Evolutionary conservation across 2,888 invertebrate genomes (phyloP).

Genomic region (Xanthorhoe spadicearia): DNA sequence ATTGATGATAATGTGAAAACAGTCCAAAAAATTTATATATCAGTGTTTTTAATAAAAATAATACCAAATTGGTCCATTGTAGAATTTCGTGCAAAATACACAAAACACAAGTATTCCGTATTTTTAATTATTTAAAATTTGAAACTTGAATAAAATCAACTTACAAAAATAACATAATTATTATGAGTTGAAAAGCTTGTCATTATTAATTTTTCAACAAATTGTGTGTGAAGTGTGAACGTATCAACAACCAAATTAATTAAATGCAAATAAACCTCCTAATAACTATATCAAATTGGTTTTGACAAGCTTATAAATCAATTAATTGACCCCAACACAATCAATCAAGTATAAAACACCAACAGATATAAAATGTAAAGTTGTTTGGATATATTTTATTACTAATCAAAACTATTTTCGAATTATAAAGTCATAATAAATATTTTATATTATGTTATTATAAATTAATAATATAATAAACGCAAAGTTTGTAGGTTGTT

Average conservation of each 20-base stretch:
- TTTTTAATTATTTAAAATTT: too few relatives aligned
- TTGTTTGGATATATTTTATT: constrained; percentile 1
- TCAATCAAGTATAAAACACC: constrained; percentile 28
- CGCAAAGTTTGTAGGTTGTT: too few relatives aligned
- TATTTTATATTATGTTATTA: too few relatives aligned
- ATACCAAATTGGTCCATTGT: too few relatives aligned
- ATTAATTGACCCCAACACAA: constrained; percentile 32
- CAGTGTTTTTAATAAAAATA: too few relatives aligned
- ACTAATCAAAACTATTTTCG: background rate
- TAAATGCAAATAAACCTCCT: constrained; percentile 29
- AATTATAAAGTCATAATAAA: too few relatives aligned
- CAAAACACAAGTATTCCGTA: too few relatives aligned
- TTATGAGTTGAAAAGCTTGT: background rate
- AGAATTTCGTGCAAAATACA: too few relatives aligned
- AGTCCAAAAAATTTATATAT: too few relatives aligned
- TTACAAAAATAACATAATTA: background rate
- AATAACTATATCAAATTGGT: constrained; percentile 29
- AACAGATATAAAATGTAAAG: constrained; percentile 9
- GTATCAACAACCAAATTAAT: constrained; percentile 24
- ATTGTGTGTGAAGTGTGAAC: constrained; percentile 18
- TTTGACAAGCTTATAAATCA: constrained; percentile 33
- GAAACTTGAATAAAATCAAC: too few relatives aligned
- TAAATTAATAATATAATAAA: too few relatives aligned
- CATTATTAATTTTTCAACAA: constrained; percentile 9
- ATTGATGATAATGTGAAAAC: too few relatives aligned